These are phyloP conservation scores for Alviniconcha strummeri DNA, from an alignment of 2,888 invertebrate genomes.

Conservation along the genomic window DNA sequence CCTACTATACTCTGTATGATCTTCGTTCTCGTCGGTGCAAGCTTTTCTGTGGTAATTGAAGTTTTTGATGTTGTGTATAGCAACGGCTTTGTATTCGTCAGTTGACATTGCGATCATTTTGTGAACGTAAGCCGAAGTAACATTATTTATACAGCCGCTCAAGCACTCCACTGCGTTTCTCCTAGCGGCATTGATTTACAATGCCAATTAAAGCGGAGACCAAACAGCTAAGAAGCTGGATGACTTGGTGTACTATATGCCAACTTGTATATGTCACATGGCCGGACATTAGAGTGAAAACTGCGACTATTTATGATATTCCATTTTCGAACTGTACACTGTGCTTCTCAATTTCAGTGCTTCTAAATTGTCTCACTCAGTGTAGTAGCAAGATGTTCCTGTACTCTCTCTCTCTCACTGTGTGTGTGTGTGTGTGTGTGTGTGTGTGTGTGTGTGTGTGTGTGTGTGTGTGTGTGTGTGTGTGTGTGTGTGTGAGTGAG, in stretches of 20 bases:
- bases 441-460: constrained; percentile 15
- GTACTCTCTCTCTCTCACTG: background rate
- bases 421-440: constrained; percentile 14
- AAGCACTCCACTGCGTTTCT: no score
- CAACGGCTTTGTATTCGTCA: no score
- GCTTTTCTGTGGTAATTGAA: no score
- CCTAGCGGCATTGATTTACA: no score
- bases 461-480: constrained; percentile 3
- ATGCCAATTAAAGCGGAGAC: no score
- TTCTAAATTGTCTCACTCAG: background rate
- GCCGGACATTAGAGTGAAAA: no score
- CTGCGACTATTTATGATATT: background rate
- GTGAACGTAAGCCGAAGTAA: no score
- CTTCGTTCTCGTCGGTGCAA: no score
- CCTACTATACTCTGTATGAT: no score
- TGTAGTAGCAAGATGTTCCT: background rate
- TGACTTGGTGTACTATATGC: background rate
- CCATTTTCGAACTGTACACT: background rate
- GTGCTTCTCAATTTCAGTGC: background rate
- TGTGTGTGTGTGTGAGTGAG: constrained; percentile 6
- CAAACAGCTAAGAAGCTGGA: background rate
- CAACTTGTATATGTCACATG: background rate
- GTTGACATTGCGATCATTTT: no score
- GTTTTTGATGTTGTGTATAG: no score
- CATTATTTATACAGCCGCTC: no score